Base-by-base conservation (phyloP, 2,888 invertebrate species). In the Sisyra nigra region DNA sequence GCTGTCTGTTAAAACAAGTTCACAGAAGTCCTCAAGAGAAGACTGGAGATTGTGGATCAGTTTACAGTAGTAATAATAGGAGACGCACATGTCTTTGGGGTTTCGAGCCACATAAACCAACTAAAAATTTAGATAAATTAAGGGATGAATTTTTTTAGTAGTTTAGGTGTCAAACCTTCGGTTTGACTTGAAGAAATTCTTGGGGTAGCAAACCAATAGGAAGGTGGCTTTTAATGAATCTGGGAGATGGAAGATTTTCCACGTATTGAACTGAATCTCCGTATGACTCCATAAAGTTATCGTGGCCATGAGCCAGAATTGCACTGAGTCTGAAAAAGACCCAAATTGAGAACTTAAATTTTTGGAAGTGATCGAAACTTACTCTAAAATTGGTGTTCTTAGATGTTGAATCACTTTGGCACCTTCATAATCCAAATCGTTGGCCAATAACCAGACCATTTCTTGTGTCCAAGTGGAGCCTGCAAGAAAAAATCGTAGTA, bases 381-480 rank as follows among this genome's bases (percentile, higher is more conserved):
- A 61, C 67, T 89, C 88, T 18, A 88, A 68, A 38, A 84, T 66
- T 1, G 87, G 86, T 41, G 81, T 80, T 37, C 88, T 70, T 19
- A 77, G 67, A 62, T 80, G 69, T 35, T 68, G 57, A 19, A 58
- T 52, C 14, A 55, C 53, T 54, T 74, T 75, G 1, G 86, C 85
- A 15, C 71, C 74, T 53, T 81, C 76, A 53, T 77, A 85, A 57
- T 93, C 76, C 48, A 87, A 65, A 52, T 82, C 73, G 52, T 86
- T 82, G 3, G 80, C 78, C 45, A 93, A 73, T n/a, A 89, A 68
- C 83, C 89, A 93, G 2, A 86, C 76, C 78, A 93, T 88, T 67
- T 93, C 92, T 56, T 91, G 89, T 1, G 83, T 76, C 92, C 92
- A 93, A 1, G 92, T 92, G 15, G 91, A 91, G 10, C 85, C 84